Evolutionary conservation across 2,888 invertebrate species (phyloP).

Genomic region (Drosophila niveifrons): DNA sequence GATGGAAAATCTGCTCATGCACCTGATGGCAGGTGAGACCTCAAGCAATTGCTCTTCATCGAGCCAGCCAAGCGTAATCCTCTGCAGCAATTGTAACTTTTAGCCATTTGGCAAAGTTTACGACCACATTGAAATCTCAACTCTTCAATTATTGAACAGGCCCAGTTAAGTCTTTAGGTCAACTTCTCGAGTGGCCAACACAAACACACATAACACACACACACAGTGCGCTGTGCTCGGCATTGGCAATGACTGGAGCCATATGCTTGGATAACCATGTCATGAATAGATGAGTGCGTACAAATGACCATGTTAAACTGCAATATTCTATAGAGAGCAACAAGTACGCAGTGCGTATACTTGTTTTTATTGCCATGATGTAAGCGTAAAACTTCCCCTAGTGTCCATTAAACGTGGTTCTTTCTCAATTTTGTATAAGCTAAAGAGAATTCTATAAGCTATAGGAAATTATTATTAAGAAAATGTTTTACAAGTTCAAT

Average conservation of each 20-base stretch:
- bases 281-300: conserved; percentile 2
- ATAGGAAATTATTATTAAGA: not conserved
- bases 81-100: conserved; percentile 48
- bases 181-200: conserved; percentile 1
- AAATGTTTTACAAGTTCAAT: not conserved
- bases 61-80: not conserved
- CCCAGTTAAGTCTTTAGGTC: conserved; percentile 20
- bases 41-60: conserved; percentile 9
- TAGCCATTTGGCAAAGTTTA: conserved; percentile 29
- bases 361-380: conserved; percentile 1
- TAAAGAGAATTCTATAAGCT: not conserved
- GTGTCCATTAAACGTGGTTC: not conserved
- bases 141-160: conserved; percentile 55
- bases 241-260: conserved; percentile 34
- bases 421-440: not conserved
- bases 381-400: not conserved
- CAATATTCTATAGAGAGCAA: conserved; percentile 45
- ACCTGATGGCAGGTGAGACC: not conserved
- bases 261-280: conserved; percentile 1
- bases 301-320: not conserved
- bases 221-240: conserved; percentile 4
- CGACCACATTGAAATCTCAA: conserved; percentile 45
- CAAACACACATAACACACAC: no score
- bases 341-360: conserved; percentile 55
- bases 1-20: conserved; percentile 10